Percentiles rank a stretch among this genome's conserved stretches.
These are phyloP conservation scores for Crypturellus undulatus DNA, from an alignment of 2,113 vertebrate species.

Conservation along the genomic window DNA sequence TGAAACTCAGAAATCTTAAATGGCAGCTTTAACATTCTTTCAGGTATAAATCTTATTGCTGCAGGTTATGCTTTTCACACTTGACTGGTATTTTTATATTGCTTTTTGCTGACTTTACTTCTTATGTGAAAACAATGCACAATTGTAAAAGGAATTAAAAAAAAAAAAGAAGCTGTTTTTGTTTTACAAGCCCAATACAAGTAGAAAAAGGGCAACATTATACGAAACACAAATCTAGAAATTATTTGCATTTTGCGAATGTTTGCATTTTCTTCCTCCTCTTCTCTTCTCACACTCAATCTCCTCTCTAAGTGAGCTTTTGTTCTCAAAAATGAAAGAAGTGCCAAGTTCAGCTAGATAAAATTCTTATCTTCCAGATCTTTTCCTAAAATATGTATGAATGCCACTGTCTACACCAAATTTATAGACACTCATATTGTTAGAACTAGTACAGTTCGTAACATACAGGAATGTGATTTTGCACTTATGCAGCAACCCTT, in stretches of 20 bases:
- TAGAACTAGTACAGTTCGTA: not conserved
- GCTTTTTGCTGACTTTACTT: slow-evolving; percentile 66
- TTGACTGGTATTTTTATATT: slow-evolving; percentile 66
- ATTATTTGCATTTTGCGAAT: slow-evolving; percentile 31
- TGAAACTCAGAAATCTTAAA: slow-evolving; percentile 71
- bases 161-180: slow-evolving; percentile 26
- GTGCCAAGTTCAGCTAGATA: not conserved
- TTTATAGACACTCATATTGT: not conserved
- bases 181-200: slow-evolving; percentile 45
- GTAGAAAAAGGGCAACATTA: slow-evolving; percentile 32
- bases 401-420: not conserved
- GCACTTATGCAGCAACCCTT: not conserved
- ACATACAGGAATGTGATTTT: not conserved
- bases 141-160: slow-evolving; percentile 62
- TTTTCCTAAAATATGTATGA: not conserved
- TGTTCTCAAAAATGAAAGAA: not conserved
- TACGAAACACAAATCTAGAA: slow-evolving; percentile 23
- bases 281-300: not conserved
- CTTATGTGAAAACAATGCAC: slow-evolving; percentile 47
- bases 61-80: slow-evolving; percentile 62
- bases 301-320: not conserved
- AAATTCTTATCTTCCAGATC: not conserved
- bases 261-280: slow-evolving; percentile 29
- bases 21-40: slow-evolving; percentile 52
- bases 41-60: slow-evolving; percentile 62